Conservation (phyloP, 2,888 invertebrate species). For the Brachypalpus laphriformis region DNA sequence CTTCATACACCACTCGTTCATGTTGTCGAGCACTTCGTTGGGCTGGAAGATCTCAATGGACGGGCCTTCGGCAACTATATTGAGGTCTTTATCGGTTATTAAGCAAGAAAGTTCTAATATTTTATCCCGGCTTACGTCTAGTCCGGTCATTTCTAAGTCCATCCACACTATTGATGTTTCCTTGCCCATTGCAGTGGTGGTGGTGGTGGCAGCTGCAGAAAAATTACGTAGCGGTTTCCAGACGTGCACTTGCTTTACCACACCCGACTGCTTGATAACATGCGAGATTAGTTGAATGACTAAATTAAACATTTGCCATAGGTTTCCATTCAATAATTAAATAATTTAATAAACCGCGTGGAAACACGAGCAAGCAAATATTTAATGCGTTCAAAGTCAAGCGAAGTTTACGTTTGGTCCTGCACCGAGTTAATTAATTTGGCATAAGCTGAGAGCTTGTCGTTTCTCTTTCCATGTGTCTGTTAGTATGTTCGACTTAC, state of each 20-base stretch:
- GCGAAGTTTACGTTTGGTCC: too few species aligned
- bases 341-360: constrained; percentile 27
- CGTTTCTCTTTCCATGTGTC: too few species aligned
- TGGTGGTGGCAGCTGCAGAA: background rate
- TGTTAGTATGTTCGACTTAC: too few species aligned
- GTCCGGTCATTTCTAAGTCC: constrained; percentile 95
- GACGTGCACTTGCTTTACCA: background rate
- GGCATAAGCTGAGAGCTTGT: too few species aligned
- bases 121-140: constrained; percentile 89
- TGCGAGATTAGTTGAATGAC: background rate
- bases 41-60: constrained; percentile 91
- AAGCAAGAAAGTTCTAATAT: constrained; percentile 96
- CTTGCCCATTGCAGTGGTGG: constrained; percentile 34
- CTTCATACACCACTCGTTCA: constrained; percentile 93
- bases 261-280: background rate
- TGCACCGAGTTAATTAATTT: too few species aligned
- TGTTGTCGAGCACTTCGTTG: constrained; percentile 87
- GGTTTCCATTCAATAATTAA: constrained; percentile 3
- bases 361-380: background rate
- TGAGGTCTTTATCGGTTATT: constrained; percentile 91
- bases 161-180: constrained; percentile 87
- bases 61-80: constrained; percentile 90
- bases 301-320: background rate
- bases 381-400: too few species aligned
- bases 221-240: background rate